Evolutionary conservation across 2,797 vertebrate genomes (phyloP).

Genomic region (Danionella dracula): DNA sequence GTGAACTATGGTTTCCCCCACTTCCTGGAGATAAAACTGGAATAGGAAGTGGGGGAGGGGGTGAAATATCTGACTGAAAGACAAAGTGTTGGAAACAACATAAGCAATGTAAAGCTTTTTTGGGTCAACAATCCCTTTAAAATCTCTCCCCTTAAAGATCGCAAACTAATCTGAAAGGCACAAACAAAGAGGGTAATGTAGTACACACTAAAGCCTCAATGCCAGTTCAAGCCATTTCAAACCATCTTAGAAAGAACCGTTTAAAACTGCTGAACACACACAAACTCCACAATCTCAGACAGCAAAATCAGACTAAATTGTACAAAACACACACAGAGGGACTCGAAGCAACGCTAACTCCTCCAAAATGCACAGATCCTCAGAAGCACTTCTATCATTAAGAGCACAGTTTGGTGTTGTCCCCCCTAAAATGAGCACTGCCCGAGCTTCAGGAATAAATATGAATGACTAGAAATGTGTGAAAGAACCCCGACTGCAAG

Average conservation of each 20-base stretch:
- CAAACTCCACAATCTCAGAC: background rate
- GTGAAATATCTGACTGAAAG: no score
- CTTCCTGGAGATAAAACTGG: no score
- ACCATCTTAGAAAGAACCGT: conserved; percentile 39
- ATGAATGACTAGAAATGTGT: conserved; percentile 29
- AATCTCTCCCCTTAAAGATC: conserved; percentile 47
- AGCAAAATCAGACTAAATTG: background rate
- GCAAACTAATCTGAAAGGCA: conserved; percentile 56
- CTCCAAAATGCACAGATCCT: conserved; percentile 42
- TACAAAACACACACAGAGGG: conserved; percentile 45
- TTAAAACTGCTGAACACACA: conserved; percentile 52
- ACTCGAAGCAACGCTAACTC: conserved; percentile 72
- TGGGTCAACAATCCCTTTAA: no score
- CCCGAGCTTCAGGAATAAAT: conserved; percentile 68
- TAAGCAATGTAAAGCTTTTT: conserved; percentile 49
- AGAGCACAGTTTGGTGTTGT: conserved; percentile 88
- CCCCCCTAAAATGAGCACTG: conserved; percentile 50
- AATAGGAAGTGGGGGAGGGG: no score
- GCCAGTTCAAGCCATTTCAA: conserved; percentile 65
- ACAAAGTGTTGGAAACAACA: no score
- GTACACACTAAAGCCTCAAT: background rate
- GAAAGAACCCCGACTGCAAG: conserved; percentile 13
- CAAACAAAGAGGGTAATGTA: conserved; percentile 43
- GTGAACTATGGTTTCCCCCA: no score
- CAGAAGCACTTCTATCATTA: conserved; percentile 80